Base-by-base conservation (phyloP, 2,113 vertebrate species). In the Mixornis gularis region DNA sequence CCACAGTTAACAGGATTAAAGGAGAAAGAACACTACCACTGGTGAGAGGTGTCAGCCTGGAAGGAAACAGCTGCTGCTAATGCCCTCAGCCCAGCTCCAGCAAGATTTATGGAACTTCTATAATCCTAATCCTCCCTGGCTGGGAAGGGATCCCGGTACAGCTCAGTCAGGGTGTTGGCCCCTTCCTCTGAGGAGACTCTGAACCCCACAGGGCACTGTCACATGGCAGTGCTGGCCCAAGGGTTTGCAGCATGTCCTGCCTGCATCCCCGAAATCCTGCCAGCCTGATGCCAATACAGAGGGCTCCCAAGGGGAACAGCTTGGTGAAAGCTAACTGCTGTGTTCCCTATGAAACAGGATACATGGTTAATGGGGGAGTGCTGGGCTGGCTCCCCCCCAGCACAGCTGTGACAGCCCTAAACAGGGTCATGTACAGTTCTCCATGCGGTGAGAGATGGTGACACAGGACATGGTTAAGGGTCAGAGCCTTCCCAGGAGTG, bases 311-410 rank as follows among this genome's bases (percentile, higher is more conserved):
- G 17, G 34, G 29, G 17, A 62, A 17, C 11, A 40, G 27, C 59
- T 34, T 52, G 32, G 25, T 4, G 2, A 63, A 88, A 91, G 49
- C 25, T 0, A 0, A 24, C 29, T 72, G 55, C n/a, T 3, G 0
- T 10, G 8, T 27, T 76, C 58, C 84, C 29, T 10, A 8, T 1
- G 2, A 38, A 80, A 58, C 0, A n/a, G 55, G 53, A 66, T 0
- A 1, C 9, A 7, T 3, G 18, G 22, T 8, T 29, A 55, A 68
- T 40, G 16, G 62, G 26, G 32, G 0, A 0, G 2, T 5, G n/a
- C 58, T 83, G 34, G 27, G 15, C n/a, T 87, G 58, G 24, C 36
- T 71, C 40, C 13, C 6, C 63, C 18, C 9, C 52, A 43, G 1
- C 38, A 59, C 34, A 81, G 71, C 16, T 3, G 2, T 2, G 3